Evolutionary conservation across 2,797 vertebrate species (phyloP), one percentile per base, ranked within the genome.

Genomic region (Trematomus bernacchii): DNA sequence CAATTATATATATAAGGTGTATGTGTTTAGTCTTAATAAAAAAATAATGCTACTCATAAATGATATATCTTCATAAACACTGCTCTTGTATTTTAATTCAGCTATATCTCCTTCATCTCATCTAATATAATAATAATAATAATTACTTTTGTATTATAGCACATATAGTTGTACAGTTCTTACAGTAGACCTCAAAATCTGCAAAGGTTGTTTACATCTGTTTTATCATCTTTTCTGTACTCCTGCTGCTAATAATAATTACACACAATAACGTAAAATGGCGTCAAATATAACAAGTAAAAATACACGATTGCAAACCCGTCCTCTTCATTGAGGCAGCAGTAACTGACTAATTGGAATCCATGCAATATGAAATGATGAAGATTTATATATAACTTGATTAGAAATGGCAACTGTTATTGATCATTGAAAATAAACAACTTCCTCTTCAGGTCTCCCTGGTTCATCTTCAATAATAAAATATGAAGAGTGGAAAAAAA

Each of bases 301-400:
- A 27, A 27, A 27, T 27, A 5, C 1, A 27, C 27, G 27, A 5
- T 43, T 44, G n/a, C 13, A 16, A 16, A n/a, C 16, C 1, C 1
- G 50, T 78, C 69, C 14, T 64, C 30, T 75, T 72, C 55, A 64
- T 66, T 14, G 46, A 16, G 7, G 27, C 53, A 53, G 47, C n/a
- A 11, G 55, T 74, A 37, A 72, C 21, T 57, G 57, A 40, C 15
- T 83, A 67, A 84, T 73, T 65, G 23, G 61, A 71, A 74, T 65
- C 33, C 60, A 30, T 7, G 12, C n/a, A 42, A 67, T 27, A 79
- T 72, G 27, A 85, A 82, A 80, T 66, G 9, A 69, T 52, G 60
- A 33, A 40, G 15, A 83, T 84, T 80, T 76, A 75, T n/a, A 79
- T 84, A 59, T 79, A 75, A 89, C 55, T 62, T 79, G 67, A 87